Evolutionary conservation across 2,113 vertebrate species (phyloP), one percentile per base, ranked within the genome.

Genomic region (Poicephalus gulielmi): DNA sequence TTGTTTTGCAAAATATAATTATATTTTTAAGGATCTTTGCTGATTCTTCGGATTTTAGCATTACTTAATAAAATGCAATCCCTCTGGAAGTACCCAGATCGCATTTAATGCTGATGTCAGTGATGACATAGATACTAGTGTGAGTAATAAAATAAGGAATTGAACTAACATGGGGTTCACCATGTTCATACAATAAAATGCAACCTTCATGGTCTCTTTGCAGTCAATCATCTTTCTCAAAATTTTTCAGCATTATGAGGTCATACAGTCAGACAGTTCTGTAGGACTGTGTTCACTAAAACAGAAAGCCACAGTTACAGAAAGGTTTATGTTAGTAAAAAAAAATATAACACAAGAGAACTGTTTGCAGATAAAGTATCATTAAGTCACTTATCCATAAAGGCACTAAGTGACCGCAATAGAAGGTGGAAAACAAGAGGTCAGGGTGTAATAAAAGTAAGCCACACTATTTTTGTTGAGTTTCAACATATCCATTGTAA

Each of bases 381-480:
- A n/a, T 91, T 95, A 96, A 94, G 85, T 94, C 79, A 49, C 33
- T 94, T 91, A 60, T 64, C 30, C 62, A 69, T 78, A 86, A 92
- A 92, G n/a, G 77, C 62, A 79, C 60, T 43, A 88, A 92, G 60
- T 81, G 88, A 91, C 92, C 91, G 69, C 74, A 92, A 86, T 86
- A 69, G 80, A 81, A 92, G 25, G 66, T 66, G 82, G 80, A 82
- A 95, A 94, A 94, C 83, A 92, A 88, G 88, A 92, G 83, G 77
- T 78, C 57, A 50, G 88, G 88, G 86, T 93, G 18, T 68, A 95
- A 78, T 95, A 94, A 93, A 96, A 94, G 47, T 69, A 88, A 96
- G 68, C 17, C 76, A 84, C 83, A 49, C 52, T 86, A 39, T 78
- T 94, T 97, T 88, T 86, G 50, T 95, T 74, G 80, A 84, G 60